These are phyloP conservation scores for Anolis carolinensis DNA, from an alignment of 2,113 vertebrate genomes.

Conservation along the genomic window DNA sequence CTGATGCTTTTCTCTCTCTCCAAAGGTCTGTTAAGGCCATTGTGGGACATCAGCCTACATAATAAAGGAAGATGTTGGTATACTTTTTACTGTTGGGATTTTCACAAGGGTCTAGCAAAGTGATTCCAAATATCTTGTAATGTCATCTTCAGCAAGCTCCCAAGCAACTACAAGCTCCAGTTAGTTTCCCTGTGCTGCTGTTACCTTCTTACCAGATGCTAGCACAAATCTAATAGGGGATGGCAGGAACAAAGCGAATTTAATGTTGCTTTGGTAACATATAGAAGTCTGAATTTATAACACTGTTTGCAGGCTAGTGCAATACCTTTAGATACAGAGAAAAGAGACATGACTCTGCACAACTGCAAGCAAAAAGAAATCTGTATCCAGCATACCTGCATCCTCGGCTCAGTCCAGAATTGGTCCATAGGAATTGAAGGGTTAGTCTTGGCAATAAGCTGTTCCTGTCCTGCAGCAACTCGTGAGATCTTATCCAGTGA, in stretches of 20 bases:
- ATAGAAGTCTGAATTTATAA: background rate
- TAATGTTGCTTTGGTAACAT: background rate
- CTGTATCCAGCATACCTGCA: too few relatives aligned
- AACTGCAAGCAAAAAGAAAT: too few relatives aligned
- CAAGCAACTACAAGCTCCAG: background rate
- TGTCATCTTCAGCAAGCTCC: background rate
- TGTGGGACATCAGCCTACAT: background rate
- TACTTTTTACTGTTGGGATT: background rate
- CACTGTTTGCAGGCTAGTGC: background rate
- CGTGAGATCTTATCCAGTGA: too few relatives aligned
- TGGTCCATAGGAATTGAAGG: too few relatives aligned
- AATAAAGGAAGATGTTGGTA: background rate
- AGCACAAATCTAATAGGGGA: background rate
- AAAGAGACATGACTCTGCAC: too few relatives aligned
- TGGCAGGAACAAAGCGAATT: background rate
- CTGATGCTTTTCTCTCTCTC: background rate
- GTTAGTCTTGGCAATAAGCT: too few relatives aligned
- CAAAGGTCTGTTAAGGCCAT: background rate
- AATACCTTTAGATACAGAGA: background rate
- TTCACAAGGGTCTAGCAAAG: background rate
- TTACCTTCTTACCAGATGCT: background rate
- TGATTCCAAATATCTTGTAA: background rate
- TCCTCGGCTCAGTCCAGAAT: too few relatives aligned
- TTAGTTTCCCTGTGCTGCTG: background rate
- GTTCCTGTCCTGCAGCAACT: too few relatives aligned